Percentiles rank a stretch among this genome's conserved stretches.
Evolutionary conservation across 2,888 invertebrate species (phyloP).

Genomic region (Metopia argyrocephala): DNA sequence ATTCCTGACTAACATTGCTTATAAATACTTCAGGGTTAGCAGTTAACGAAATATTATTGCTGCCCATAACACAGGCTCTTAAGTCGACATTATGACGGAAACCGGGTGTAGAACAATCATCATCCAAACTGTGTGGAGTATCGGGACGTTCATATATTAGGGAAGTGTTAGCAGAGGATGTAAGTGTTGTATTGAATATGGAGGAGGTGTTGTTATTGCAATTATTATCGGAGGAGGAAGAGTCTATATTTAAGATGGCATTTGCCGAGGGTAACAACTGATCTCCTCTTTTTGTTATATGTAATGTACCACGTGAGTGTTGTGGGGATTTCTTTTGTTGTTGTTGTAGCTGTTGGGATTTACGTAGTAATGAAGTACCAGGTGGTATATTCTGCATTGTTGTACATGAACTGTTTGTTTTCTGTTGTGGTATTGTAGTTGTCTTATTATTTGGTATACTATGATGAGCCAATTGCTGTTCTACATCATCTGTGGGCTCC

Average conservation of each 20-base stretch:
- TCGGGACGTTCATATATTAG: conserved; percentile 70
- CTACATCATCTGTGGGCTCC: conserved; percentile 66
- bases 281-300: conserved; percentile 69
- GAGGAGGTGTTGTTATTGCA: background rate
- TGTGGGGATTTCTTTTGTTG: conserved; percentile 62
- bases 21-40: conserved; percentile 70
- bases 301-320: conserved; percentile 53
- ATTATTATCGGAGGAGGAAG: conserved; percentile 10
- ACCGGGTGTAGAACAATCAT: conserved; percentile 71
- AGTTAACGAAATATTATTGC: conserved; percentile 76
- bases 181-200: conserved; percentile 30
- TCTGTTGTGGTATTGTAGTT: conserved; percentile 43
- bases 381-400: conserved; percentile 75
- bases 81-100: conserved; percentile 77
- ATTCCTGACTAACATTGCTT: conserved; percentile 73
- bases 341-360: conserved; percentile 68
- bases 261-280: conserved; percentile 55
- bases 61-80: conserved; percentile 77
- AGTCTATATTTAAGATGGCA: background rate
- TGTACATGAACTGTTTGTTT: conserved; percentile 51
- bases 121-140: conserved; percentile 75
- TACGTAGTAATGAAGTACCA: conserved; percentile 76
- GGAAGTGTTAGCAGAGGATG: conserved; percentile 39
- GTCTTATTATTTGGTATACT: conserved; percentile 66
- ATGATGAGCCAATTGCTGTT: conserved; percentile 66